Base-by-base conservation (phyloP, 2,113 vertebrate genomes). In the Grammomys surdaster region DNA sequence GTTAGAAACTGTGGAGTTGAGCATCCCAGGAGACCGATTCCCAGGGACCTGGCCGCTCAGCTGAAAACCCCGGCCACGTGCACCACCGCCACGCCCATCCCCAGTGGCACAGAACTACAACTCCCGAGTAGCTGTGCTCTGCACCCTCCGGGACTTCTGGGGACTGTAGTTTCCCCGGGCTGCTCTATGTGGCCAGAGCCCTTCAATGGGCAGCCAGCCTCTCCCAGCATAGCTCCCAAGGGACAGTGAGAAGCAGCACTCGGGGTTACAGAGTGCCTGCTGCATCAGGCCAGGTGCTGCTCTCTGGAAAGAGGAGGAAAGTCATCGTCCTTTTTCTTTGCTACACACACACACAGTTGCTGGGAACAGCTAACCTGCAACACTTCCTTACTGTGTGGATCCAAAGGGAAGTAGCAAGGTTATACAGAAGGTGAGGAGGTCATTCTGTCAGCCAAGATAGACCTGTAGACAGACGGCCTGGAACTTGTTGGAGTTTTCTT, bases 51-150 rank as follows among this genome's bases (percentile, higher is more conserved):
- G 67, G 33, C 67, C 1, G 48, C 67, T 88, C 67, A 6, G 46
- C 11, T 40, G 73, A 76, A 76, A 75, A 20, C 72, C 17, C n/a
- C 11, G 43, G 31, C 43, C 43, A 65, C 40, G 40, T 28, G 24
- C n/a, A 58, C 60, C 26, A n/a, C 28, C 16, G 43, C 60, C 60
- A 54, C 63, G 85, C 43, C 85, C 43, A 33, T 26, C 69, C 33
- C 48, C 36, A 28, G 20, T 26, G 16, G 22, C 36, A 1, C 13
- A 1, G 88, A 94, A 98, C 98, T 98, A 98, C 98, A 81, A 80
- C 84, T 98, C 98, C 98, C 98, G 89, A 94, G 96, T 98, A 93
- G 65, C 97, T 8, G 14, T 13, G 40, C 84, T 48, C 43, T 3
- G n/a, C 24, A 73, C 94, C 91, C 89, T 63, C 86, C 16, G 14